Evolutionary conservation across 2,113 vertebrate genomes (phyloP), one percentile per base, ranked within the genome.

Genomic region (Aix galericulata): DNA sequence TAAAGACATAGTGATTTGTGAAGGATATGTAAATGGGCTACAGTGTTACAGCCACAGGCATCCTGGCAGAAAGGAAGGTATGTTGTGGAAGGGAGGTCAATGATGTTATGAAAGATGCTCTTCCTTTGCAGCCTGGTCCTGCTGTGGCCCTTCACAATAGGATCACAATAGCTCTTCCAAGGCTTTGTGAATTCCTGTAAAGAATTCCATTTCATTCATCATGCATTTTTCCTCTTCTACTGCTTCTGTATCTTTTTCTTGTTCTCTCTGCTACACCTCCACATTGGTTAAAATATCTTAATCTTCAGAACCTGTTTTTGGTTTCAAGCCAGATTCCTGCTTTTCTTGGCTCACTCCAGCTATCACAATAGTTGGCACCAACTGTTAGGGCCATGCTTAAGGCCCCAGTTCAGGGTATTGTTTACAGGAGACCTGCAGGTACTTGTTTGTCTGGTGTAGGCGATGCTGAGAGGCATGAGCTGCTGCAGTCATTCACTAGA

Each of bases 261-360:
- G 15, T 44, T 86, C 16, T 79, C 36, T 72, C 67, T 76, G 56
- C 75, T 92, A 52, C 36, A 72, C 44, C 66, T 82, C 36, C 60
- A 76, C 58, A 21, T 88, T 87, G 94, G 58, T 42, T 83, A 60
- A 93, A 95, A 94, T 40, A 73, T 89, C 86, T 96, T 94, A 92
- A 94, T 96, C 91, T 94, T 90, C 64, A 64, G 64, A 78, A 91
- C 75, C 68, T 81, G 72, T 71, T 56, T 63, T 93, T 96, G 95
- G 79, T 94, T 94, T 60, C 76, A 42, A 90, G 93, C 82, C 95
- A 96, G 88, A 90, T 44, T 78, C 92, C 92, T 72, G 73, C 85
- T 92, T 92, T 92, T 50, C 50, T 94, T 83, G 73, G 92, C 88
- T 88, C 66, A 17, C 90, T 84, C n/a, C 38, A 68, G 66, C 58